phyloP scores from a whole-genome alignment of 2,797 vertebrate species.

The Cyprinella venusta region DNA sequence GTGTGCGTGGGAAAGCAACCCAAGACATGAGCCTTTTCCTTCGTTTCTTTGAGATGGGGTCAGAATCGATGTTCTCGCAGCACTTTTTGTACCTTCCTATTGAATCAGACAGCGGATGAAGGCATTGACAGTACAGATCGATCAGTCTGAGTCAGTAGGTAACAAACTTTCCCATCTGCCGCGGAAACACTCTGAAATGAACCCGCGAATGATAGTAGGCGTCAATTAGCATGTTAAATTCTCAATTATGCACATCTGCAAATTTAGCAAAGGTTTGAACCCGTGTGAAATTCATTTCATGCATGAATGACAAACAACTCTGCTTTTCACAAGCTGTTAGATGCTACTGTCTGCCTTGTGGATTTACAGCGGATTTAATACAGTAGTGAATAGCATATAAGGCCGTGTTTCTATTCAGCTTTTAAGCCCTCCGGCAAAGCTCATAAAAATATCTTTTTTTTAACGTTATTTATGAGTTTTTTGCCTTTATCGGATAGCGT shows the following conservation, averaged over 20 bases:
- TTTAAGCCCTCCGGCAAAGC: constrained; percentile 21
- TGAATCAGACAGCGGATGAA: constrained; percentile 34
- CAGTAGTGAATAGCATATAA: constrained; percentile 45
- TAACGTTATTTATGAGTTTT: constrained; percentile 27
- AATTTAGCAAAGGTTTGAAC: constrained; percentile 49
- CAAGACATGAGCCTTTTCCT: constrained; percentile 13
- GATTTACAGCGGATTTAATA: constrained; percentile 46
- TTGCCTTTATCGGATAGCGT: constrained; percentile 17
- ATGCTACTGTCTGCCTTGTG: constrained; percentile 41
- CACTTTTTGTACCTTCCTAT: constrained; percentile 40
- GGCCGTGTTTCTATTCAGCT: constrained; percentile 28
- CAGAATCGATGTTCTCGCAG: constrained; percentile 41
- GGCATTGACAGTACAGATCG: constrained; percentile 38
- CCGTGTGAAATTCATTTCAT: constrained; percentile 52
- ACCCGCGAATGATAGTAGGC: constrained; percentile 33
- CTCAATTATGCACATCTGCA: constrained; percentile 48
- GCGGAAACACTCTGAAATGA: constrained; percentile 26
- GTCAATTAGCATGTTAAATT: constrained; percentile 48
- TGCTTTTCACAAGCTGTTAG: constrained; percentile 51
- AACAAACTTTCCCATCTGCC: constrained; percentile 35
- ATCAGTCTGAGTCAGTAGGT: constrained; percentile 32
- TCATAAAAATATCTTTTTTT: constrained; percentile 27
- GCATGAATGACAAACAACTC: constrained; percentile 50
- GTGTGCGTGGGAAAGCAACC: constrained; percentile 13
- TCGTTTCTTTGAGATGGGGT: constrained; percentile 10